phyloP scores from a whole-genome alignment of 2,113 vertebrate genomes.

The Salvelinus alpinus region DNA sequence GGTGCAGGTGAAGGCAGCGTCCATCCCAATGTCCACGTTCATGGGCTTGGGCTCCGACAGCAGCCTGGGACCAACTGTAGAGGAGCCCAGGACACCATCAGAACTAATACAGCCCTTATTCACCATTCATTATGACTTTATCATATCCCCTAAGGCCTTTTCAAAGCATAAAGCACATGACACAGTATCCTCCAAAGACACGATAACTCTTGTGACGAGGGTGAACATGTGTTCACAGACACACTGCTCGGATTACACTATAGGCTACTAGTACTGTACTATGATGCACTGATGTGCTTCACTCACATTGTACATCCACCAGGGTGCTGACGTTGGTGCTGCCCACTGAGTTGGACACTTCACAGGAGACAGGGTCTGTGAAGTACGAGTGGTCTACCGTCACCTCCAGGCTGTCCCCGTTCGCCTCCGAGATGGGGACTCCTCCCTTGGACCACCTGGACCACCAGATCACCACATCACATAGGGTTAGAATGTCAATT shows the following conservation, averaged over 20 bases:
- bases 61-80: slow-evolving; percentile 84
- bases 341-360: slow-evolving; percentile 88
- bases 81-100: slow-evolving; percentile 16
- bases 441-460: slow-evolving; percentile 89
- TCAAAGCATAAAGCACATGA: no score
- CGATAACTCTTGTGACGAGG: no score
- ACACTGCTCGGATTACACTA: no score
- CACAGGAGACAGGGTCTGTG: slow-evolving; percentile 88
- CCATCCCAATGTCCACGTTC: slow-evolving; percentile 81
- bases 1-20: slow-evolving; percentile 84
- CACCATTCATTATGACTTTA: not conserved
- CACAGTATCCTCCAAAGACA: no score
- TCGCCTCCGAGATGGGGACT: slow-evolving; percentile 80
- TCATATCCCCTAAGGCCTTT: no score
- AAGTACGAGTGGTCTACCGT: slow-evolving; percentile 86
- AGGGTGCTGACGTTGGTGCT: slow-evolving; percentile 89
- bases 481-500: not conserved
- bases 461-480: slow-evolving; percentile 41
- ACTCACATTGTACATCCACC: slow-evolving; percentile 88
- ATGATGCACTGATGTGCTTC: not conserved
- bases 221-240: no score
- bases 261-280: no score
- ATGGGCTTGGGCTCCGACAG: slow-evolving; percentile 79
- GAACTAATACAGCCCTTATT: slow-evolving; percentile 26
- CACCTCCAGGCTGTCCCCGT: slow-evolving; percentile 82